A percentile compares a stretch with the other conserved stretches of the same genome.
phyloP scores from a whole-genome alignment of 2,888 invertebrate genomes.

The Abrostola tripartita region DNA sequence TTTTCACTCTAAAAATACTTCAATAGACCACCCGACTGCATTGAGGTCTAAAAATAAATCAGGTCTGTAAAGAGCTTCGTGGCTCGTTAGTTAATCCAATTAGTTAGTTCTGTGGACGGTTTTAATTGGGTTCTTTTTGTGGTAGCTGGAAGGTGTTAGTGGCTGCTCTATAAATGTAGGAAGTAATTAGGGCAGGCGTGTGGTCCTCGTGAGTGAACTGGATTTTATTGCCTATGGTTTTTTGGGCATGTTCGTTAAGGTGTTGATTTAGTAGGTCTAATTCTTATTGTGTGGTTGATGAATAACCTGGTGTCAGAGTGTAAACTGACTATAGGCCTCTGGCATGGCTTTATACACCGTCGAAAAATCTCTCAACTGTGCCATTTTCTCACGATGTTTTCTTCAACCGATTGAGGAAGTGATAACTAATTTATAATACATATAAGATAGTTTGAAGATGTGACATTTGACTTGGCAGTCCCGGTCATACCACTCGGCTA shows the following conservation, averaged over 20 bases:
- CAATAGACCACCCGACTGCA: constrained; percentile 14
- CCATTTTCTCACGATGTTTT: too few relatives aligned
- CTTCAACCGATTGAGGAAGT: too few relatives aligned
- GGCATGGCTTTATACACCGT: too few relatives aligned
- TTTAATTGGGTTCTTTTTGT: constrained; percentile 67
- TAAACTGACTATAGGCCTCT: too few relatives aligned
- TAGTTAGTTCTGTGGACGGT: constrained; percentile 56
- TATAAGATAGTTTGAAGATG: too few relatives aligned
- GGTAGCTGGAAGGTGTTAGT: constrained; percentile 43
- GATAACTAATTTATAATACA: too few relatives aligned
- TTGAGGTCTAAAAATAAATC: constrained; percentile 52
- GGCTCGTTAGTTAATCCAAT: constrained; percentile 71
- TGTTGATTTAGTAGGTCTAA: too few relatives aligned
- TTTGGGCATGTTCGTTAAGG: not conserved
- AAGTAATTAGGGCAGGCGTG: constrained; percentile 35
- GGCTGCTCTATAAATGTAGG: constrained; percentile 26
- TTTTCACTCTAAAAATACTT: constrained; percentile 12
- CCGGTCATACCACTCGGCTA: too few relatives aligned
- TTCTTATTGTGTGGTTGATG: too few relatives aligned
- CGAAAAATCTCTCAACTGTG: too few relatives aligned
- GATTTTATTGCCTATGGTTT: constrained; percentile 7
- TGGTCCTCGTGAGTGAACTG: constrained; percentile 6
- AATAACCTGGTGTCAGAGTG: too few relatives aligned
- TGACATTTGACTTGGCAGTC: too few relatives aligned
- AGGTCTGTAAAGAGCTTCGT: constrained; percentile 41